Evolutionary conservation across 2,797 vertebrate species (phyloP).

Genomic region (Darevskia mixta): DNA sequence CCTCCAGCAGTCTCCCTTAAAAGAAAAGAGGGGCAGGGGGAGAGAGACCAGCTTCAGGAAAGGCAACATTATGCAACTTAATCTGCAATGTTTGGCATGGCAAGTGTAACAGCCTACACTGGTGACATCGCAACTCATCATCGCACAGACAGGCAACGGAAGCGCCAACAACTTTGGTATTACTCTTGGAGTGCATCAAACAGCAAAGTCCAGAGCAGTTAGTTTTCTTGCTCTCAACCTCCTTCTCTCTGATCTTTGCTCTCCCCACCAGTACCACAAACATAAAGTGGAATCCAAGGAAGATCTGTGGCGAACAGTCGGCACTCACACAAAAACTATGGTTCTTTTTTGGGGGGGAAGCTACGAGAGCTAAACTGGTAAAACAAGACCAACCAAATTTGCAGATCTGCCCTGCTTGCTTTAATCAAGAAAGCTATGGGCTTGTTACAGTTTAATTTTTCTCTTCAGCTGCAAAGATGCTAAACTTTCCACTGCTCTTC

Average conservation of each 20-base stretch:
- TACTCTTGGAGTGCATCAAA: not conserved
- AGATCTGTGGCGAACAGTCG: not conserved
- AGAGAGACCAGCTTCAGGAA: slow-evolving; percentile 58
- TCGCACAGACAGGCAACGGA: not conserved
- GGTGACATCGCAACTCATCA: not conserved
- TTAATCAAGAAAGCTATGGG: not conserved
- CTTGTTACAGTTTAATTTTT: not conserved
- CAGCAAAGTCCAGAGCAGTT: not conserved
- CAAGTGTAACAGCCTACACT: not conserved
- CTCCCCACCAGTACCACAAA: not conserved
- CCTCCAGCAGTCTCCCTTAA: slow-evolving; percentile 49
- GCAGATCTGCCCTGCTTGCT: not conserved
- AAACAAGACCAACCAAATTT: not conserved
- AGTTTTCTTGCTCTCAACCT: not conserved
- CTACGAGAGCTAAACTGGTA: not conserved
- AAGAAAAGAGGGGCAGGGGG: not conserved
- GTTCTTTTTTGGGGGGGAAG: not conserved
- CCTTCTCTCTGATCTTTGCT: not conserved
- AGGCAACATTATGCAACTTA: slow-evolving; percentile 38
- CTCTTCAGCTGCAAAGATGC: not conserved
- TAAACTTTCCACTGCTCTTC: not conserved
- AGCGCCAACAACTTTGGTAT: not conserved
- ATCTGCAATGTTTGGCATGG: not conserved
- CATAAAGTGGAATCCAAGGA: not conserved
- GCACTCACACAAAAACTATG: not conserved